A percentile compares a stretch with the other conserved stretches of the same genome.
Evolutionary conservation across 2,113 vertebrate genomes (phyloP).

Genomic region (Hydrolagus affinis): DNA sequence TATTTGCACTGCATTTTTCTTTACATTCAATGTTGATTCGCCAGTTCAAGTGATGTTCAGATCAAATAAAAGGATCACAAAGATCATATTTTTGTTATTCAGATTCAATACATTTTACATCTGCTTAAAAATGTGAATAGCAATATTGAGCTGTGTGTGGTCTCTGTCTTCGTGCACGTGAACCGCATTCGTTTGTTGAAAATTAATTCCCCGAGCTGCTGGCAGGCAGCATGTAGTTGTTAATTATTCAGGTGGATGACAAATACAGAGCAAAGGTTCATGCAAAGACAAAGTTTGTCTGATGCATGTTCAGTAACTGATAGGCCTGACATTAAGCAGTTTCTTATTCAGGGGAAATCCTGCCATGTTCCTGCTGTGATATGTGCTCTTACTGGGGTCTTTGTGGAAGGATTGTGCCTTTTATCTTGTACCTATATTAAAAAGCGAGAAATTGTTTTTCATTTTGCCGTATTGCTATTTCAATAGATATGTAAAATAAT

Average conservation of each 20-base stretch:
- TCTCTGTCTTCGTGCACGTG: slow-evolving; percentile 59
- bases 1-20: background rate
- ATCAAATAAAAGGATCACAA: background rate
- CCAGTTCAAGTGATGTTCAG: background rate
- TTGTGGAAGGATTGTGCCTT: slow-evolving; percentile 46
- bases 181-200: slow-evolving; percentile 61
- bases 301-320: slow-evolving; percentile 68
- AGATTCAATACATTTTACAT: background rate
- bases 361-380: slow-evolving; percentile 66
- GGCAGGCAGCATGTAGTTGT: slow-evolving; percentile 74
- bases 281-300: slow-evolving; percentile 69
- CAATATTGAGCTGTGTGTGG: slow-evolving; percentile 47
- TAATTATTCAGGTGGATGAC: slow-evolving; percentile 79
- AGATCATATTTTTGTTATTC: background rate
- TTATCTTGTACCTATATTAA: background rate
- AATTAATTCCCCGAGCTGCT: slow-evolving; percentile 70
- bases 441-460: background rate
- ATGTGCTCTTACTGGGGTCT: slow-evolving; percentile 56
- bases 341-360: slow-evolving; percentile 69
- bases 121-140: background rate
- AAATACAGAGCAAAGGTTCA: slow-evolving; percentile 76
- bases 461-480: background rate
- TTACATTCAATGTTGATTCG: background rate
- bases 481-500: background rate
- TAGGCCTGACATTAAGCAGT: slow-evolving; percentile 65